A percentile compares a stretch with the other conserved stretches of the same genome.
phyloP scores from a whole-genome alignment of 1,140 invertebrate species.

The Drosophila repleta region DNA sequence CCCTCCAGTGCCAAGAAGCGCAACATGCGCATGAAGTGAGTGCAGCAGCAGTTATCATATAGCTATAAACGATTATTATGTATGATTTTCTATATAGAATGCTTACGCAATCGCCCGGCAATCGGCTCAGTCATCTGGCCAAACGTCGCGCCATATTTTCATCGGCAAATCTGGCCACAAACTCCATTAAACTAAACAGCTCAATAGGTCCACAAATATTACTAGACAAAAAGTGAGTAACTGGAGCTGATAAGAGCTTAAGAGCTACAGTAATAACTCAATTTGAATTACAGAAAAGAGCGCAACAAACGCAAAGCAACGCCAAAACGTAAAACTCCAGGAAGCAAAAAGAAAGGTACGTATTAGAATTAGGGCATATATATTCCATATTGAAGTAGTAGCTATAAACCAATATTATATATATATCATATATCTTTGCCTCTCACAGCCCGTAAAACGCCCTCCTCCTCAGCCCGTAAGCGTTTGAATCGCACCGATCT shows the following conservation, averaged over 20 bases:
- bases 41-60: not conserved
- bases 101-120: slow-evolving; percentile 86
- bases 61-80: not conserved
- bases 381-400: not conserved
- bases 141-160: slow-evolving; percentile 87
- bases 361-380: not conserved
- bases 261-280: not conserved
- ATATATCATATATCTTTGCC: not conserved
- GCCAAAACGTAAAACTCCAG: slow-evolving; percentile 78
- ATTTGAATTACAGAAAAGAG: slow-evolving; percentile 50
- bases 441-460: slow-evolving; percentile 83
- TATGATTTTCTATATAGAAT: slow-evolving; percentile 67
- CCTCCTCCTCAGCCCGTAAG: slow-evolving; percentile 84
- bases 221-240: slow-evolving; percentile 76
- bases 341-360: slow-evolving; percentile 79
- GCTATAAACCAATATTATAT: too few species aligned
- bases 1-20: slow-evolving; percentile 85
- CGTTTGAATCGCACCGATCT: slow-evolving; percentile 73
- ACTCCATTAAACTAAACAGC: slow-evolving; percentile 70
- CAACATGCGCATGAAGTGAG: slow-evolving; percentile 83
- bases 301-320: slow-evolving; percentile 77
- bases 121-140: slow-evolving; percentile 87
- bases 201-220: slow-evolving; percentile 78
- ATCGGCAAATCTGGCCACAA: slow-evolving; percentile 83
- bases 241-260: not conserved